Evolutionary conservation across 2,888 invertebrate species (phyloP).

Genomic region (Hydraecia micacea): DNA sequence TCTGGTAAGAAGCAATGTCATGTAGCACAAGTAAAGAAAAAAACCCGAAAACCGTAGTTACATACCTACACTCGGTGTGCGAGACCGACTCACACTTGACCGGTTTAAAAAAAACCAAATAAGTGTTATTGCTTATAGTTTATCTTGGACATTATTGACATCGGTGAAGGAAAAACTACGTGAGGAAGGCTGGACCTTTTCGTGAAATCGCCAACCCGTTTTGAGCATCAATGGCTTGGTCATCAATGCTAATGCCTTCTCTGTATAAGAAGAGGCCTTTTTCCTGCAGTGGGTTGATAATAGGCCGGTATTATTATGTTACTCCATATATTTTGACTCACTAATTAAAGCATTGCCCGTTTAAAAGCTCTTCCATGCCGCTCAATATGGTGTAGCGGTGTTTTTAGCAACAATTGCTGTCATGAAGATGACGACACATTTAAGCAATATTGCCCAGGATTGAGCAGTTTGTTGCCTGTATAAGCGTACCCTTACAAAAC

Average conservation of each 20-base stretch:
- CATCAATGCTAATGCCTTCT: no score
- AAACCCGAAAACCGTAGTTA: no score
- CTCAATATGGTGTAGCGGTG: background rate
- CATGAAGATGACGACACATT: background rate
- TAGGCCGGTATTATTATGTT: background rate
- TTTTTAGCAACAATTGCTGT: background rate
- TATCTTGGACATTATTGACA: background rate
- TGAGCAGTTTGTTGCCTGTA: background rate
- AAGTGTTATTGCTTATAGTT: background rate
- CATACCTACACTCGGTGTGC: no score
- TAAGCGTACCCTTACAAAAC: slow-evolving; percentile 51
- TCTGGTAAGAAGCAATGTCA: no score
- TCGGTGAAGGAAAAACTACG: no score
- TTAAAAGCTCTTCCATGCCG: background rate
- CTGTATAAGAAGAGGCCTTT: no score
- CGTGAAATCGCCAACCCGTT: background rate
- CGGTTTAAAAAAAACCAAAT: no score
- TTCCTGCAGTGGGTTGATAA: background rate
- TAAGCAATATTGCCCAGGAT: background rate
- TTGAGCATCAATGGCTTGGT: background rate
- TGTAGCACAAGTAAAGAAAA: no score
- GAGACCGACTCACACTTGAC: no score
- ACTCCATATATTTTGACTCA: background rate
- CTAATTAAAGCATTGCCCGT: background rate
- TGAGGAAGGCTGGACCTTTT: no score